Percentiles rank a stretch among this genome's conserved stretches.
Conservation (phyloP, 2,888 invertebrate genomes). For the Eilema sororculum region DNA sequence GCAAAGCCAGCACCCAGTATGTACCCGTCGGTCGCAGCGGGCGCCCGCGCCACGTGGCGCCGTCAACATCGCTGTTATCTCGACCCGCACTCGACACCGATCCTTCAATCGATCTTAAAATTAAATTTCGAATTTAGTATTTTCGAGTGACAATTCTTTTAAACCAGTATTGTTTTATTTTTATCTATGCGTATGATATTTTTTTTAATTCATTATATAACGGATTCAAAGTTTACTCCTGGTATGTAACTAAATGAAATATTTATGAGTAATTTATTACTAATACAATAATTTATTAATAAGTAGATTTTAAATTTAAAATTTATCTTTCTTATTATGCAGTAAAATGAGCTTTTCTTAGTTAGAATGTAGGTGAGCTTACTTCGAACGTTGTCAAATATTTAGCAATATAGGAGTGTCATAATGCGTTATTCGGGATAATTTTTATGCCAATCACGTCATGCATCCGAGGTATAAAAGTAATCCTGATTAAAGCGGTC, state of each 20-base stretch:
- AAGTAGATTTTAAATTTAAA: slow-evolving; percentile 25
- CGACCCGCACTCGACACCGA: slow-evolving; percentile 43
- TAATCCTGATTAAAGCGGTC: slow-evolving; percentile 41
- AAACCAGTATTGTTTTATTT: slow-evolving; percentile 36
- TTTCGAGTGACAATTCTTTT: slow-evolving; percentile 36
- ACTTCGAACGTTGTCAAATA: slow-evolving; percentile 28
- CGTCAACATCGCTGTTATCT: slow-evolving; percentile 50
- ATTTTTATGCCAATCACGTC: slow-evolving; percentile 42
- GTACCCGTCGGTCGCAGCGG: slow-evolving; percentile 69
- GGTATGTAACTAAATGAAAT: slow-evolving; percentile 50
- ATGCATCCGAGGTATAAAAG: slow-evolving; percentile 30
- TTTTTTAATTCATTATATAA: slow-evolving; percentile 38
- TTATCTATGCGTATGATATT: slow-evolving; percentile 13
- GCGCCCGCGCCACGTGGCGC: slow-evolving; percentile 60
- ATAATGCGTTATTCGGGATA: slow-evolving; percentile 44
- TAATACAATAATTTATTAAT: slow-evolving; percentile 22
- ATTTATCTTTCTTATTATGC: slow-evolving; percentile 20
- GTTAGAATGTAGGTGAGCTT: slow-evolving; percentile 34
- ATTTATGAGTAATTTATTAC: slow-evolving; percentile 30
- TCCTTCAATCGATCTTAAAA: slow-evolving; percentile 46
- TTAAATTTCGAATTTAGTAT: slow-evolving; percentile 39
- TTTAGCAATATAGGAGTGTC: slow-evolving; percentile 39
- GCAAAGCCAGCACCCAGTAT: slow-evolving; percentile 78
- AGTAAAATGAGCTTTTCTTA: slow-evolving; percentile 33
- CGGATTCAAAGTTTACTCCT: slow-evolving; percentile 47